Evolutionary conservation across 1,140 invertebrate genomes (phyloP), one percentile per base, ranked within the genome.

Genomic region (Zophobas atratus): DNA sequence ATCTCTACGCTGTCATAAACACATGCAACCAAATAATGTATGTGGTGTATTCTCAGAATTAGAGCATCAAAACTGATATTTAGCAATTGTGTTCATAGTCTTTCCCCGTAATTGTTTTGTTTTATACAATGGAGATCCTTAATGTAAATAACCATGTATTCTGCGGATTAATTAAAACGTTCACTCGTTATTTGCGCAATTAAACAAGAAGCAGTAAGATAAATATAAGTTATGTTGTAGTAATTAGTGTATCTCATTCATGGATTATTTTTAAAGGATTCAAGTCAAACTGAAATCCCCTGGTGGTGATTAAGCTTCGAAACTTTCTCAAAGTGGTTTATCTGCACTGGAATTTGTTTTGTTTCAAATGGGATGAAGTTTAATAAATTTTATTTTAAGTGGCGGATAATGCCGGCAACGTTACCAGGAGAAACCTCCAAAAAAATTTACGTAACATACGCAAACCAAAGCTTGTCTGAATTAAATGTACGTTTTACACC

Each of bases 1-100:
- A 73, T 73, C 71, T 67, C 71, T 43, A 36, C 36, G 55, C 71
- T 73, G 71, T 73, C 71, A 73, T 73, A 73, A 73, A 73, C 71
- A 73, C 71, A 73, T 73, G 48, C 71, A 73, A 38, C 71, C 71
- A 56, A 56, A 73, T 57, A 73, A 73, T 73, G 71, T 55, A 73
- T 73, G 55, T 34, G 56, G 39, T 67, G 60, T 67, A 41, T 67
- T 67, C 20, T 1, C 38, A 41, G 39, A 67, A 67, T 20, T 67
- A 33, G 60, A 43, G 60, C 39, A 67, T 67, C 60, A 67, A 67
- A 67, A 67, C 60, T 41, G 39, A 67, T 67, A 67, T 67, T 67
- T 67, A 67, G 60, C 39, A 20, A 67, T 67, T 67, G 33, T 41
- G 36, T 41, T 67, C 33, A 67, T 67, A 43, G 1, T 8, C 35